phyloP scores from a whole-genome alignment of 2,888 invertebrate species.

The Chrysotoxum bicinctum region DNA sequence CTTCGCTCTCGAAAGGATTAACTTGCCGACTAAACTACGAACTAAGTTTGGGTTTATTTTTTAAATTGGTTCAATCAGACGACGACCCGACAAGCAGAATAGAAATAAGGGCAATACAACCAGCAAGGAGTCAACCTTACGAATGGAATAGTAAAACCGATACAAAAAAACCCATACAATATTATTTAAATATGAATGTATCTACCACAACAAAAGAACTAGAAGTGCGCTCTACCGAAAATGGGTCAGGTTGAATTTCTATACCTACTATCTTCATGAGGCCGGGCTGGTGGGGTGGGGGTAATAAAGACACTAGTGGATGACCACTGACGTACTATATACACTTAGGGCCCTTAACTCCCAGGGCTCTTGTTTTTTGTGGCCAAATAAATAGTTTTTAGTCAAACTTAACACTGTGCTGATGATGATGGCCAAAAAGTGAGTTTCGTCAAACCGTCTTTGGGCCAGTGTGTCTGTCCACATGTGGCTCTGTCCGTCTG shows the following conservation, averaged over 20 bases:
- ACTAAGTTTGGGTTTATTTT: constrained; percentile 31
- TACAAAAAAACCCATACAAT: constrained; percentile 51
- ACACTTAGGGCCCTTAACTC: not conserved
- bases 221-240: constrained; percentile 47
- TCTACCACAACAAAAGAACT: constrained; percentile 24
- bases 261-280: constrained; percentile 28
- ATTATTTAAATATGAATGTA: constrained; percentile 47
- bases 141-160: constrained; percentile 52
- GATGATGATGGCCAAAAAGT: too few species aligned
- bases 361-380: not conserved
- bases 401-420: too few species aligned
- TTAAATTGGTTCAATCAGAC: constrained; percentile 38
- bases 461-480: too few species aligned
- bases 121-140: constrained; percentile 43
- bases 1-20: constrained; percentile 48
- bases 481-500: too few species aligned
- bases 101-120: constrained; percentile 31
- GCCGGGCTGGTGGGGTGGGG: not conserved
- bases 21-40: constrained; percentile 48
- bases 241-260: constrained; percentile 66
- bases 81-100: not conserved
- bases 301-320: not conserved
- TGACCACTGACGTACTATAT: too few species aligned
- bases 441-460: too few species aligned
- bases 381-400: too few species aligned